Evolutionary conservation across 2,888 invertebrate genomes (phyloP), one percentile per base, ranked within the genome.

Genomic region (Cryptops parisi): DNA sequence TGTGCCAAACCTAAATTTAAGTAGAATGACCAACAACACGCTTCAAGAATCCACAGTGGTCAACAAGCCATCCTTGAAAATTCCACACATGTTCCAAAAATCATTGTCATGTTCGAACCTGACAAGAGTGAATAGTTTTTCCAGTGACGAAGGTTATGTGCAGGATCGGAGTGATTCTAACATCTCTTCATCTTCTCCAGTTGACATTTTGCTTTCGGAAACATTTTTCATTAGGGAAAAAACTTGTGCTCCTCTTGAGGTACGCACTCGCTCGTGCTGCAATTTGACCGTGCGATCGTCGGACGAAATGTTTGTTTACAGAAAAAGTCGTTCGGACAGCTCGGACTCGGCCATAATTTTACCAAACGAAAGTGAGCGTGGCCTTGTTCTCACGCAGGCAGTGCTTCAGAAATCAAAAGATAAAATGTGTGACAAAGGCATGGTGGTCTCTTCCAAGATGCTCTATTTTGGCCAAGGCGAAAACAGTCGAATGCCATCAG

Each of bases 401-500:
- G 6, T 33, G 9, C 33, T 33, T 33, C n/a, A 4, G 21, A 22
- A 46, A 23, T 23, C 43, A 19, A 43, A 43, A n/a, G 47, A 15
- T 3, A 24, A 23, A 12, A 2, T 5, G 2, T 15, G 15, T 24
- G 9, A 2, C 26, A 5, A 25, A 4, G 25, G 17, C 3, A 3
- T 12, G 6, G 12, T 38, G 3, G 19, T 12, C 17, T 17, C 43
- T 12, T 12, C 19, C 12, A 12, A 12, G 9, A 12, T n/a, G 9
- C 5, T 12, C n/a, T n/a, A n/a, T n/a, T n/a, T n/a, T n/a, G 12
- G 6, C 15, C 43, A 41, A 19, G 6, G n/a, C 19, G 43, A 46
- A 46, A 6, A 9, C 9, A 5, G 22, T 22, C 72, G 86, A 55
- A 85, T 86, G 0, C 88, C 88, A 0, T 86, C 86, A 53, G 86